Evolutionary conservation across 2,888 invertebrate species (phyloP), one percentile per base, ranked within the genome.

Genomic region (Drosophila macrospina): DNA sequence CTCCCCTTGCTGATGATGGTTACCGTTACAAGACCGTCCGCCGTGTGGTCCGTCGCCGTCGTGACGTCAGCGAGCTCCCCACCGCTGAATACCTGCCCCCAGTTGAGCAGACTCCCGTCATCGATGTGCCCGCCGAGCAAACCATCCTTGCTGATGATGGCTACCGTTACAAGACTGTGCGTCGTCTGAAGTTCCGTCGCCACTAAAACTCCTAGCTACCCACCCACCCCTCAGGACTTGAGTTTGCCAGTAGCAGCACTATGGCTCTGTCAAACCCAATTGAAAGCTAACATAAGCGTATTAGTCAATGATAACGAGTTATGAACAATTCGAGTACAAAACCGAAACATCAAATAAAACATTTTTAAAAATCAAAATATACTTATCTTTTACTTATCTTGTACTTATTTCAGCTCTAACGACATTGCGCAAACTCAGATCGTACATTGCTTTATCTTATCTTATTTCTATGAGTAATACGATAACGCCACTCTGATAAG

Each of bases 241-340:
- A 78, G 63, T 59, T 30, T 85, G 64, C 44, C 72, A 52, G 42
- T 44, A 32, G 61, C 60, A 32, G 45, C 57, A 57, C 36, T 28
- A 52, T 20, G 7, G 37, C 50, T 39, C 57, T 57, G 60, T 44
- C 63, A 44, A 45, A 70, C 73, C 80, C 77, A 75, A 39, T 69
- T 66, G 69, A 69, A 70, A 69, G 60, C 74, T 77, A 82, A 82
- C 66, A 67, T 79, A 74, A 82, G 73, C 74, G 67, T 81, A 81
- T 88, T 84, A 86, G 89, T 84, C 85, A 83, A 86, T 74, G 75
- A 81, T 61, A 85, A 75, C 61, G 78, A 82, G 67, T 54, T 80
- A 82, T 75, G 80, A 78, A 65, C 73, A 78, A 69, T 69, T 76
- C 88, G 80, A 85, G 86, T 88, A 86, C 86, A 88, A 86, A 83